Conservation (phyloP, 1,140 invertebrate species). For the Magallana gigas region DNA sequence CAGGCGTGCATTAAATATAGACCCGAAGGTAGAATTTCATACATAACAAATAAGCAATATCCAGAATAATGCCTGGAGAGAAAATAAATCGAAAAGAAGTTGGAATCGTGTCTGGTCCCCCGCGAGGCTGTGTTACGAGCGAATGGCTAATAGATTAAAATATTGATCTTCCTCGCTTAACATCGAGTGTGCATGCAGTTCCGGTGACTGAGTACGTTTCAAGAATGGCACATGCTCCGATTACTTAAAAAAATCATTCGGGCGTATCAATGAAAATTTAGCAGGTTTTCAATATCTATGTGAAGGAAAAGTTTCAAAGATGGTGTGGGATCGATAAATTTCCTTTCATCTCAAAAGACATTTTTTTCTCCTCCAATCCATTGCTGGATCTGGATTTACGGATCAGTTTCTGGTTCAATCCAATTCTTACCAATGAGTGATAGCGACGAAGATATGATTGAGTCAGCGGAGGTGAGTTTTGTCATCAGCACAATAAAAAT, state of each 20-base stretch:
- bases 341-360: background rate
- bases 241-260: background rate
- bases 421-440: background rate
- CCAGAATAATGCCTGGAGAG: background rate
- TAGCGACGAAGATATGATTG: background rate
- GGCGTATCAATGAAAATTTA: background rate
- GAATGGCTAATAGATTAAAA: constrained; percentile 24
- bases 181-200: background rate
- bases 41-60: constrained; percentile 2
- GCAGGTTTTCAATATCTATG: background rate
- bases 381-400: background rate
- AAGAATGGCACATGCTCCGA: background rate
- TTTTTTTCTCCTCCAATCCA: background rate
- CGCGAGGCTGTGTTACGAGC: constrained; percentile 7
- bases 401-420: background rate
- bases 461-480: background rate
- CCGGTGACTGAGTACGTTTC: background rate
- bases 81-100: constrained; percentile 16
- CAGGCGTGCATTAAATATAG: background rate
- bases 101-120: background rate
- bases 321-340: constrained; percentile 13
- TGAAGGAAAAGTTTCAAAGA: background rate
- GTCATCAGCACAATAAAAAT: background rate
- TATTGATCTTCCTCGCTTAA: constrained; percentile 8
- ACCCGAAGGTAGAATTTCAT: background rate